Base-by-base conservation (phyloP, 2,113 vertebrate species). In the Aptenodytes forsteri region DNA sequence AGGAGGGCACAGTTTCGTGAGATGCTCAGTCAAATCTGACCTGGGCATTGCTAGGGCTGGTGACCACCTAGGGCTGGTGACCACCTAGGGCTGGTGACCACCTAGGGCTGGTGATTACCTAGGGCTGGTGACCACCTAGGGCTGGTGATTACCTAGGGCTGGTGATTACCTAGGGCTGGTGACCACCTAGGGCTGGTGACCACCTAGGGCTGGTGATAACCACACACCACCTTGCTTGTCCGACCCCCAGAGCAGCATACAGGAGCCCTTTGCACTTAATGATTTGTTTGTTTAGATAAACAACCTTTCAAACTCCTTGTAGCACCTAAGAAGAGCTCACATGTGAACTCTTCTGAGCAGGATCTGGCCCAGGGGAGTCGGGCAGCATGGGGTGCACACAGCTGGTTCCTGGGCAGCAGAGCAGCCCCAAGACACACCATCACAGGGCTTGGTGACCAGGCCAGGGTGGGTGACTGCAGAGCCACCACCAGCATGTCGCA, bases 301-400 rank as follows among this genome's bases (percentile, higher is more conserved):
- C 10, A 65, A 65, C 11, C 0, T 81, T 79, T 73, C 59, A 47
- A 82, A 16, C 2, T 5, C 19, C 32, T 54, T 58, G 16, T 49
- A 79, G 46, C 55, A 58, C 8, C 16, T 40, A 42, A 36, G 32
- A 79, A 89, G 27, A n/a, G 8, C 22, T 94, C 44, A 42, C 0
- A 0, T n/a, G 20, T 71, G 75, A 76, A 64, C 4, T 3, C 11
- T 52, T 65, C 42, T 36, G 46, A 72, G 36, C 49, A 83, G 26
- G 18, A 55, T n/a, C 44, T 59, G 11, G 12, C 26, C 34, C 0
- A 1, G 32, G 12, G 7, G 3, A 44, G 10, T 4, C 1, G 1
- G 36, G n/a, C n/a, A 32, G 14, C 7, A 4, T 69, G 14, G 19
- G 11, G 5, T 20, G 11, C 15, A 30, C 44, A 32, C 21, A 67